Conservation (phyloP, 2,113 vertebrate genomes). For the Cardinalis cardinalis region DNA sequence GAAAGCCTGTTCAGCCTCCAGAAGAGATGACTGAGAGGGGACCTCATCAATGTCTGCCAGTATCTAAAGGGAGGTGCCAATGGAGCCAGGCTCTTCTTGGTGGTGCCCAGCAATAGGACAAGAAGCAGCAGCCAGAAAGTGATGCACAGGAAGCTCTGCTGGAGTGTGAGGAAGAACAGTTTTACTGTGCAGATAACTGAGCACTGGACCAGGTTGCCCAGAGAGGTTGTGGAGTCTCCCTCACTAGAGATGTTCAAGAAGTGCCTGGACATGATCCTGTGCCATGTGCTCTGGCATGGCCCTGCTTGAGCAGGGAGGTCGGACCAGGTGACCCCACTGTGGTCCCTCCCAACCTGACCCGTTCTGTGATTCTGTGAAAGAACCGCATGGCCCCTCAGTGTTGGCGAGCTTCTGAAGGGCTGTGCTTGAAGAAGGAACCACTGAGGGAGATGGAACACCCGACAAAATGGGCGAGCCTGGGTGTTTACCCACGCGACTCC, state of each 20-base stretch:
- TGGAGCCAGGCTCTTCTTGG: not conserved
- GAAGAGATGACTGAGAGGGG: not conserved
- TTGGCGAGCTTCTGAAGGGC: too few species aligned
- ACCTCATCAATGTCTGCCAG: not conserved
- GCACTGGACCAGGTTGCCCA: fast-evolving
- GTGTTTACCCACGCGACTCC: not conserved
- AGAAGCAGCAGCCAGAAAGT: not conserved
- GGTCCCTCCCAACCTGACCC: not conserved
- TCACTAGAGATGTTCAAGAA: not conserved
- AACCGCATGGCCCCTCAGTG: fast-evolving
- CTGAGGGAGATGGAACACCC: fast-evolving
- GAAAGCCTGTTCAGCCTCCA: not conserved
- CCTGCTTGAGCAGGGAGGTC: not conserved
- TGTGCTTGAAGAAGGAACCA: not conserved
- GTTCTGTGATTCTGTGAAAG: not conserved
- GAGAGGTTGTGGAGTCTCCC: not conserved
- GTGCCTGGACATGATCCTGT: fast-evolving
- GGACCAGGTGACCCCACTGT: too few species aligned
- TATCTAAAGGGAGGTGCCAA: not conserved
- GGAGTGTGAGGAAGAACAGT: not conserved
- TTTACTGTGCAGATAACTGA: fast-evolving
- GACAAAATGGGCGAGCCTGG: fast-evolving
- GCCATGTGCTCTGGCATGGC: not conserved
- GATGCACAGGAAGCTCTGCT: not conserved
- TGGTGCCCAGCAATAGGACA: not conserved